phyloP scores from a whole-genome alignment of 2,797 vertebrate species.

The Coregonus suidteri region DNA sequence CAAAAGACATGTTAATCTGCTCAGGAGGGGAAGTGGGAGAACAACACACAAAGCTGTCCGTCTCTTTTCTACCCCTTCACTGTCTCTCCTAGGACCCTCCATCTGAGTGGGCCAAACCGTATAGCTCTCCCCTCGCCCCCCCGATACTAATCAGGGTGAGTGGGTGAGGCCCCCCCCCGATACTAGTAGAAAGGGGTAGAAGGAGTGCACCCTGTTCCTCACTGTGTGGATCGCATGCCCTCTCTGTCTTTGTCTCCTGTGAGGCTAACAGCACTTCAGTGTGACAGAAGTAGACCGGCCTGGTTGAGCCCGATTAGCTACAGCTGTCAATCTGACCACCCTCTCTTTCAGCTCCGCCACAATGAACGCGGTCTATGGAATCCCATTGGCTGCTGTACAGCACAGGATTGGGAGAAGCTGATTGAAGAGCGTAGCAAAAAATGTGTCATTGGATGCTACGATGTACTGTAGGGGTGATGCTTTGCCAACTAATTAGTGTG shows the following conservation, averaged over 20 bases:
- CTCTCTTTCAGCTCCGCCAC: constrained; percentile 56
- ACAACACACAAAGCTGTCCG: constrained; percentile 49
- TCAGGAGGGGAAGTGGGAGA: constrained; percentile 58
- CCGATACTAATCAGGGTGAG: too few relatives aligned
- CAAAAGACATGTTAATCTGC: constrained; percentile 46
- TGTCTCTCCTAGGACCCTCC: neutral
- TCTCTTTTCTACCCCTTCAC: constrained; percentile 52
- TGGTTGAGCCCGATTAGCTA: constrained; percentile 74
- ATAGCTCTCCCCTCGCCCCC: too few relatives aligned
- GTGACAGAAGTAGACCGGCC: constrained; percentile 59
- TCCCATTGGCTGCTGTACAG: constrained; percentile 61
- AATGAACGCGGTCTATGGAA: constrained; percentile 52
- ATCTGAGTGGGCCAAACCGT: constrained; percentile 39
- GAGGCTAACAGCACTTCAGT: constrained; percentile 72
- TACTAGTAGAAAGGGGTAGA: too few relatives aligned
- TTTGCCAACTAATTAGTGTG: neutral
- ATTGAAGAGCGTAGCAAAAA: constrained; percentile 19
- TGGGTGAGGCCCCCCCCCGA: too few relatives aligned
- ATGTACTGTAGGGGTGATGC: neutral
- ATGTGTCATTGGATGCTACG: neutral
- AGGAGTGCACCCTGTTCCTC: constrained; percentile 37
- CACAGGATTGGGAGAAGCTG: constrained; percentile 33
- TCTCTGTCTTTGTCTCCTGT: constrained; percentile 68
- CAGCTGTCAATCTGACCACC: constrained; percentile 73
- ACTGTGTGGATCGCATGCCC: constrained; percentile 56